phyloP scores from a whole-genome alignment of 2,113 vertebrate genomes.

The Meleagris gallopavo region DNA sequence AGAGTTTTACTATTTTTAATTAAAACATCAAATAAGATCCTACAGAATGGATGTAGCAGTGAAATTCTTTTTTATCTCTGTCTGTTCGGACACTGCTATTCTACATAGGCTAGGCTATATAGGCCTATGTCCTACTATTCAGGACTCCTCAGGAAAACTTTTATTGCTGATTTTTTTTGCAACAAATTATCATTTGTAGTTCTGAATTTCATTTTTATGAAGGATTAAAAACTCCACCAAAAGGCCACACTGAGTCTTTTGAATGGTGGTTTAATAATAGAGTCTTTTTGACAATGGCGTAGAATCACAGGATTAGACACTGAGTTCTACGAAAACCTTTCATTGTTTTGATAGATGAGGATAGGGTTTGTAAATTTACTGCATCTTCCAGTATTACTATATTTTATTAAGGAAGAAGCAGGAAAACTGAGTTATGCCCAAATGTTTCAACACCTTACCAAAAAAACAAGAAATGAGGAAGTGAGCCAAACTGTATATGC shows the following conservation, averaged over 20 bases:
- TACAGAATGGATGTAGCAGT: neutral
- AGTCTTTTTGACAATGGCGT: neutral
- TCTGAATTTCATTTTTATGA: neutral
- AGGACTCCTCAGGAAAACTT: neutral
- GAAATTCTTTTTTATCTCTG: neutral
- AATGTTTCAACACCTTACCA: neutral
- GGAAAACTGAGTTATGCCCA: neutral
- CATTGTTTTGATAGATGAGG: neutral
- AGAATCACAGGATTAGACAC: neutral
- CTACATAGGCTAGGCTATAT: no score
- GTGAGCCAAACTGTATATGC: neutral
- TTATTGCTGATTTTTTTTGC: neutral
- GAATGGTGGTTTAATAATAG: neutral
- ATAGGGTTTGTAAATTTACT: neutral
- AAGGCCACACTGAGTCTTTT: neutral
- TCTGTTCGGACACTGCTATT: neutral
- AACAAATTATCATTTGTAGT: neutral
- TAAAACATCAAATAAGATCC: neutral
- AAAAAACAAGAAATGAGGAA: neutral
- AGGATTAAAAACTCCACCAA: neutral
- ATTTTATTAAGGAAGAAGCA: neutral
- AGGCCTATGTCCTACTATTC: neutral
- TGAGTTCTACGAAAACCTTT: neutral
- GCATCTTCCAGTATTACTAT: neutral
- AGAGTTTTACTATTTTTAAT: neutral